phyloP scores from a whole-genome alignment of 2,797 vertebrate species.

The Sebastiscus tertius region DNA sequence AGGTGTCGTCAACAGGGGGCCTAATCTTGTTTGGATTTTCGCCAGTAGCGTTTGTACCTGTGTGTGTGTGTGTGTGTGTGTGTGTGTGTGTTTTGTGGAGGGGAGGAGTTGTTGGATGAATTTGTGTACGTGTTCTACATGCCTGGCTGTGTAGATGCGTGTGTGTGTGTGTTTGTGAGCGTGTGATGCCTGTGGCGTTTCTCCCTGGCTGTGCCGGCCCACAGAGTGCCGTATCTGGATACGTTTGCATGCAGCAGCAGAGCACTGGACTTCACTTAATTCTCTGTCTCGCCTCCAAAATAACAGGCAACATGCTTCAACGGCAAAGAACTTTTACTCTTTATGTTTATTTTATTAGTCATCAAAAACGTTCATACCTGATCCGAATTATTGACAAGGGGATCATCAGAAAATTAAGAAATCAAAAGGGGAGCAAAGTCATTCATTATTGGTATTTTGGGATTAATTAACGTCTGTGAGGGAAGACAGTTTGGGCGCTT shows the following conservation, averaged over 20 bases:
- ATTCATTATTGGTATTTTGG: slow-evolving; percentile 59
- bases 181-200: slow-evolving; percentile 35
- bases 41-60: slow-evolving; percentile 50
- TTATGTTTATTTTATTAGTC: slow-evolving; percentile 49
- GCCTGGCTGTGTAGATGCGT: not conserved
- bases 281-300: slow-evolving; percentile 20
- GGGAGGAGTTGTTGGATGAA: not conserved
- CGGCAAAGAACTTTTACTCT: slow-evolving; percentile 23
- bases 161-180: not conserved
- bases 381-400: slow-evolving; percentile 25
- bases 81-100: not conserved
- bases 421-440: slow-evolving; percentile 23
- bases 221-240: slow-evolving; percentile 11
- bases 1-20: slow-evolving; percentile 68
- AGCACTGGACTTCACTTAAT: slow-evolving; percentile 13
- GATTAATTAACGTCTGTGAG: slow-evolving; percentile 54
- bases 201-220: slow-evolving; percentile 16
- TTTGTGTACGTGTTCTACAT: not conserved
- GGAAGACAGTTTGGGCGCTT: slow-evolving; percentile 28
- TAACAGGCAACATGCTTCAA: not conserved
- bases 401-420: slow-evolving; percentile 37
- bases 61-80: slow-evolving; percentile 7
- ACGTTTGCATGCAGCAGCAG: slow-evolving; percentile 20
- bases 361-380: slow-evolving; percentile 29
- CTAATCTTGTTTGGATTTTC: slow-evolving; percentile 64